Evolutionary conservation across 2,797 vertebrate species (phyloP), one percentile per base, ranked within the genome.

Genomic region (Enteromius viviparus): DNA sequence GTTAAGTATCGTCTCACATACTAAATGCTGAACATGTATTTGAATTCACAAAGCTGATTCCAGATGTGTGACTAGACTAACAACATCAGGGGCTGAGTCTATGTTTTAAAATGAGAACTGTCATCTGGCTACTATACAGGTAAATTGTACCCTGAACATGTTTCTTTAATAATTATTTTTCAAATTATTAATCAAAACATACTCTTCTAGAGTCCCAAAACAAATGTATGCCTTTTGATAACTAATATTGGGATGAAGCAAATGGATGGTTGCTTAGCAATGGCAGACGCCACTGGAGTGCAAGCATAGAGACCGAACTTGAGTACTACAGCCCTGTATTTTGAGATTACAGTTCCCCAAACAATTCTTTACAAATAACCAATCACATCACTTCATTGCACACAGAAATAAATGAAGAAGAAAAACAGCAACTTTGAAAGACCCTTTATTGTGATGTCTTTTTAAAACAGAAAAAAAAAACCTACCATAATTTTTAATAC

Each of bases 21-120:
- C 26, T 32, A 11, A 72, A 32, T 72, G 8, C 47, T 70, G 3
- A 26, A 70, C 9, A 70, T 26, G n/a, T 15, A 29, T 49, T 72
- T 72, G 23, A 8, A 72, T 49, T 71, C 45, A 71, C 23, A 49
- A 71, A 71, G 42, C 69, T 29, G n/a, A 47, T 45, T 26, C 40
- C 21, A 26, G n/a, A 7, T 6, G 6, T 70, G 42, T 70, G 68
- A 17, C n/a, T 26, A 26, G 14, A 70, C n/a, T 70, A 42, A 3
- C n/a, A 70, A 47, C n/a, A 70, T 3, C 65, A 68, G 4, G 21
- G 62, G 29, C 23, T 26, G 58, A 60, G 26, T 1, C 29, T 8
- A 19, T 10, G 7, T 34, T 66, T 34, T 66, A 9, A 8, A 66
- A 17, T 37, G 4, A 66, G 7, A 34, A 21, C 15, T 21, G 11